phyloP scores from a whole-genome alignment of 2,113 vertebrate genomes.

The Macheiramphus alcinus region DNA sequence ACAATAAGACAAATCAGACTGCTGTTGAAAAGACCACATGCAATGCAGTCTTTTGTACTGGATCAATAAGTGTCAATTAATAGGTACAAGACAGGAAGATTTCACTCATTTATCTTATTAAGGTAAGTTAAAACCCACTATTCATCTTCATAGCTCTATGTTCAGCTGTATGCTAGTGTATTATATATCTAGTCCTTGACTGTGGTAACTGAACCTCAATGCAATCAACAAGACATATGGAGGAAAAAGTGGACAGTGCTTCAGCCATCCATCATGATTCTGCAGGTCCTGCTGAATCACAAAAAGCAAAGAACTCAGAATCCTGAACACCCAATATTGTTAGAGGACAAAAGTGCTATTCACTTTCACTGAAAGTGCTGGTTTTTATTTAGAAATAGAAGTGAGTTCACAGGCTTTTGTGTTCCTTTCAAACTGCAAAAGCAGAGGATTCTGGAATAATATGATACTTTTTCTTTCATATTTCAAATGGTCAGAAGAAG shows the following conservation, averaged over 20 bases:
- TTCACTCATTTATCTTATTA: conserved; percentile 37
- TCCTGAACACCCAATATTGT: background rate
- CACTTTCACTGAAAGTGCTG: background rate
- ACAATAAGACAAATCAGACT: background rate
- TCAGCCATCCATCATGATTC: conserved; percentile 50
- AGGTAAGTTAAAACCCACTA: background rate
- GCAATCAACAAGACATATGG: conserved; percentile 50
- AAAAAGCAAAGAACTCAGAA: background rate
- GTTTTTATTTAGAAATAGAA: background rate
- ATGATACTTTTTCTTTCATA: background rate
- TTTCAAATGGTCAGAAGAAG: background rate
- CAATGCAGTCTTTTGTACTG: background rate
- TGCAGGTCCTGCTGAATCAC: conserved; percentile 32
- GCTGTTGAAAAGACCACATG: background rate
- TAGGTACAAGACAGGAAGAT: background rate
- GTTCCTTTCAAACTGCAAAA: background rate
- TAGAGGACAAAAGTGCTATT: background rate
- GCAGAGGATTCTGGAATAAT: background rate
- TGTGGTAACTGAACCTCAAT: background rate
- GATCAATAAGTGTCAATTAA: conserved; percentile 29
- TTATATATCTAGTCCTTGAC: conserved; percentile 10
- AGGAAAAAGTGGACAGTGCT: background rate
- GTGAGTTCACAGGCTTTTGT: background rate
- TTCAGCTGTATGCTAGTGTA: background rate
- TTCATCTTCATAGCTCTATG: conserved; percentile 34